phyloP scores from a whole-genome alignment of 1,140 invertebrate genomes.

The Bradynema listronoti region DNA sequence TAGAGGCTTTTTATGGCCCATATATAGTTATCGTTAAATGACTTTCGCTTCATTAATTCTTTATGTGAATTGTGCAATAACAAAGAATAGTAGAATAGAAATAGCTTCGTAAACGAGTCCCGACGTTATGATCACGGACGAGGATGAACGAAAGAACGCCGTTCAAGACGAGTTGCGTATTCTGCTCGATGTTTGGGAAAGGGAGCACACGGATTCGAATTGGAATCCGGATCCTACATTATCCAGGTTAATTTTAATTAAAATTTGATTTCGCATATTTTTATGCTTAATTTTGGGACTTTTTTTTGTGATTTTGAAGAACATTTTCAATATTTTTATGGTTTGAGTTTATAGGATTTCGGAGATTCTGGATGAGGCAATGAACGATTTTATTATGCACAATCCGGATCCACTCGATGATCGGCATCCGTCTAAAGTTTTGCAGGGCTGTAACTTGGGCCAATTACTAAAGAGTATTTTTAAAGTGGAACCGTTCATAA shows the following conservation, averaged over 20 bases:
- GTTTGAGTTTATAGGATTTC: slow-evolving; percentile 25
- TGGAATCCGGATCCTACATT: slow-evolving; percentile 28
- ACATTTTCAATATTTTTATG: slow-evolving; percentile 9
- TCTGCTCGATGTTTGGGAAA: slow-evolving; percentile 29
- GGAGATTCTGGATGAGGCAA: slow-evolving; percentile 36
- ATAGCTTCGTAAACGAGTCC: no score
- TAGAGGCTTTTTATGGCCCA: no score
- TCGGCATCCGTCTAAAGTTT: slow-evolving; percentile 30
- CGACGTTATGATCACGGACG: not conserved
- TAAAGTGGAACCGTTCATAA: slow-evolving; percentile 26
- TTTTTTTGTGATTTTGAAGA: no score
- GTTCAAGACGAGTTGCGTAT: slow-evolving; percentile 23
- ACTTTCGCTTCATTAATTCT: no score
- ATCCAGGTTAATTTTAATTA: slow-evolving; percentile 16
- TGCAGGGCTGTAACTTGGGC: slow-evolving; percentile 31
- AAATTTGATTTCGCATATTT: not conserved
- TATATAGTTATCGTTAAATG: no score
- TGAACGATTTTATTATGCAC: slow-evolving; percentile 30
- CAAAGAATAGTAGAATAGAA: no score
- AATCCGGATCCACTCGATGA: slow-evolving; percentile 42
- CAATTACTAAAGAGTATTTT: slow-evolving; percentile 28
- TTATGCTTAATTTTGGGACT: no score
- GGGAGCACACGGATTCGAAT: slow-evolving; percentile 23
- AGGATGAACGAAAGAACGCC: slow-evolving; percentile 2
- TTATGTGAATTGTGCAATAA: no score